Conservation (phyloP, 2,888 invertebrate species). For the Acleris sparsana region DNA sequence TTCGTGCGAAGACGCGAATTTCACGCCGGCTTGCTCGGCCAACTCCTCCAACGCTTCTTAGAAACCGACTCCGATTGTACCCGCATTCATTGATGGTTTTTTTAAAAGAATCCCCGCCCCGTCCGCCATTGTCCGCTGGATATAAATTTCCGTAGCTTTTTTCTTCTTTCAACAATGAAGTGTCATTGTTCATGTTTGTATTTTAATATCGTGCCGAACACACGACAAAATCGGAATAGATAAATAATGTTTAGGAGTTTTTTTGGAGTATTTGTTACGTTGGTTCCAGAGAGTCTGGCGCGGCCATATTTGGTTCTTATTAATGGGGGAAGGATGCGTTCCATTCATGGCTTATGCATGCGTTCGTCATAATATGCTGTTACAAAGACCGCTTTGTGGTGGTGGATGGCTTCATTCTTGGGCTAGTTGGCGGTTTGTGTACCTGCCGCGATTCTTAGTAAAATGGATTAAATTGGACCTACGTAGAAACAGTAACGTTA, state of each 20-base stretch:
- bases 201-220: constrained; percentile 75
- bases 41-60: constrained; percentile 48
- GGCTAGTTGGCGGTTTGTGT: constrained; percentile 27
- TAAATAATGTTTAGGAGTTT: constrained; percentile 71
- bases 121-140: constrained; percentile 59
- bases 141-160: constrained; percentile 67
- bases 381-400: constrained; percentile 38
- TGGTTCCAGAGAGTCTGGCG: constrained; percentile 75
- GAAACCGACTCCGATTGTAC: constrained; percentile 54
- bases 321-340: constrained; percentile 55
- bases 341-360: constrained; percentile 54
- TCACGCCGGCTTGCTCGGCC: constrained; percentile 53
- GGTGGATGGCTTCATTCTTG: constrained; percentile 37
- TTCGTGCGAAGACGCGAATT: constrained; percentile 52
- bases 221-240: constrained; percentile 72
- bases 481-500: constrained; percentile 11
- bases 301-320: constrained; percentile 57
- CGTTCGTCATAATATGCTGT: constrained; percentile 47
- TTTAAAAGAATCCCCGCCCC: constrained; percentile 53
- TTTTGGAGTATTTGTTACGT: constrained; percentile 64
- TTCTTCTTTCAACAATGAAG: constrained; percentile 69
- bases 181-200: constrained; percentile 78
- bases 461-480: constrained; percentile 30
- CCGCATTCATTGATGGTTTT: constrained; percentile 68
- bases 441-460: constrained; percentile 29